These are phyloP conservation scores for Alethe castanea DNA, from an alignment of 2,113 vertebrate species.

Conservation along the genomic window DNA sequence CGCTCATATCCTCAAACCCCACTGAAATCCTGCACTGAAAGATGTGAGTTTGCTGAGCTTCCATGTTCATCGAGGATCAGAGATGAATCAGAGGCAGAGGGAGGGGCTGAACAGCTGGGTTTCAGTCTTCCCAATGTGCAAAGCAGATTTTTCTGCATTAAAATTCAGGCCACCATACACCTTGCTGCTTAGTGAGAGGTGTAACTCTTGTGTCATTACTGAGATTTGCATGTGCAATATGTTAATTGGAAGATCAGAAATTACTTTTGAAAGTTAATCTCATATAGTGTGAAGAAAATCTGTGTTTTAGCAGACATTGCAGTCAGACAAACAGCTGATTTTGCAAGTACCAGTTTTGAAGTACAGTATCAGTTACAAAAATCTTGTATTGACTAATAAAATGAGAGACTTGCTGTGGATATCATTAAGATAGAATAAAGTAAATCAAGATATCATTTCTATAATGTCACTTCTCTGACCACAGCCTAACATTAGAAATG, in stretches of 20 bases:
- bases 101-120: background rate
- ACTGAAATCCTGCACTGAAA: background rate
- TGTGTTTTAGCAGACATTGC: background rate
- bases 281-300: background rate
- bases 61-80: rapidly evolving
- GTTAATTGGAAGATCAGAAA: background rate
- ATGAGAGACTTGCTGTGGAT: background rate
- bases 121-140: background rate
- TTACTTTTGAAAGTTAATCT: background rate
- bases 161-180: background rate
- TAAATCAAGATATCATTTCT: background rate
- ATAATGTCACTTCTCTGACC: background rate
- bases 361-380: background rate
- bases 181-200: background rate
- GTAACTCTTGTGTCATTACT: background rate
- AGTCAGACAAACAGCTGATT: background rate
- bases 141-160: background rate
- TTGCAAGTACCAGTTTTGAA: background rate
- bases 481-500: background rate
- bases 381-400: constrained; percentile 25
- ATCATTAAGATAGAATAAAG: background rate
- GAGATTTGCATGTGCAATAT: background rate
- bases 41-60: background rate
- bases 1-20: background rate
- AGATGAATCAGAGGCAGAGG: background rate